A percentile compares a stretch with the other conserved stretches of the same genome.
phyloP scores from a whole-genome alignment of 2,888 invertebrate genomes.

The Lasioglossum morio region DNA sequence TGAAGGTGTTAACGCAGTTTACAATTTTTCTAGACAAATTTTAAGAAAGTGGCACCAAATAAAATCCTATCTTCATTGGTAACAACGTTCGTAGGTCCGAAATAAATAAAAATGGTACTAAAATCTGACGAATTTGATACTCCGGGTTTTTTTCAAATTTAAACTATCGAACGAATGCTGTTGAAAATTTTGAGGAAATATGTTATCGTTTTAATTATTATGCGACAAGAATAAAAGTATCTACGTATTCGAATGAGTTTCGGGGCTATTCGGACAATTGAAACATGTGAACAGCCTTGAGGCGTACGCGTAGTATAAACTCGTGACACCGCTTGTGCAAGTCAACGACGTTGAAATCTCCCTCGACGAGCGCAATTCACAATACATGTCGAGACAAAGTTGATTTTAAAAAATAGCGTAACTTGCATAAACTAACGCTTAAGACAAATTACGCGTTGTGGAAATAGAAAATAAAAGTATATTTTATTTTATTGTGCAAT shows the following conservation, averaged over 20 bases:
- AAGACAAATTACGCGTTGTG: not conserved
- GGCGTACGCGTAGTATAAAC: not conserved
- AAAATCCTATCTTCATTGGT: no score
- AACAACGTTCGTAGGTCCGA: no score
- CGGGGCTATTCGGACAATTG: slow-evolving; percentile 4
- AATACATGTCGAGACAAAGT: not conserved
- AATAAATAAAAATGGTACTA: no score
- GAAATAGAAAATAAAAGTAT: not conserved
- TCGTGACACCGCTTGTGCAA: slow-evolving; percentile 31
- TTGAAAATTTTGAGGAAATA: not conserved
- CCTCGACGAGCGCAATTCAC: not conserved
- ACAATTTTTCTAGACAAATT: no score
- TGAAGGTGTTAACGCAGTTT: no score
- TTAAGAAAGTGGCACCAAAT: no score
- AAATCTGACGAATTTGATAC: no score
- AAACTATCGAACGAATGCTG: not conserved
- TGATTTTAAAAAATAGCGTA: not conserved
- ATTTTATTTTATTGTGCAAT: not conserved
- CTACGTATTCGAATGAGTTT: not conserved
- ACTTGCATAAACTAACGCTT: not conserved
- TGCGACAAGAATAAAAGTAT: not conserved
- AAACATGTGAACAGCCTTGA: not conserved
- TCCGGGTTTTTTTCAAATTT: not conserved
- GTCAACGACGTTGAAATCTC: slow-evolving; percentile 36
- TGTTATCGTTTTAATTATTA: not conserved